Conservation (phyloP, 2,113 vertebrate species). For the Motacilla tschutschensis region DNA sequence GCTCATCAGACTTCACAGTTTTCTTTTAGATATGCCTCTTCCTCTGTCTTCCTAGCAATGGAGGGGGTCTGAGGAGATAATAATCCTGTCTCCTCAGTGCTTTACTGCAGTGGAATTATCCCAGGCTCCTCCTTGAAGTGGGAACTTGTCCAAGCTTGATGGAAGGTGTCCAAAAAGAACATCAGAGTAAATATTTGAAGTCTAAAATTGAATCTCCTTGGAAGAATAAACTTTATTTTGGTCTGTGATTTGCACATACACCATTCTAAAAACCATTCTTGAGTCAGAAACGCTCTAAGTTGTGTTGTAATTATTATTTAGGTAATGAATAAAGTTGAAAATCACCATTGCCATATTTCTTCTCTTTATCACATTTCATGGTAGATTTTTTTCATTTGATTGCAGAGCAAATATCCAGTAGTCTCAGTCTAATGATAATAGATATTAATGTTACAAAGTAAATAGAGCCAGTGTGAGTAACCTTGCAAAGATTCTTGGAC, state of each 20-base stretch:
- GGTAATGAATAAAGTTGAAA: not conserved
- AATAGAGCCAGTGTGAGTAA: not conserved
- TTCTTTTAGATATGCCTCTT: not conserved
- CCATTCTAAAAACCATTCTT: not conserved
- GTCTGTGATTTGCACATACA: not conserved
- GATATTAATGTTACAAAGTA: not conserved
- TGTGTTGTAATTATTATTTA: not conserved
- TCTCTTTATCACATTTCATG: not conserved
- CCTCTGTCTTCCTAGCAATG: not conserved
- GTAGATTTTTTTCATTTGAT: not conserved
- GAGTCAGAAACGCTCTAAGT: not conserved
- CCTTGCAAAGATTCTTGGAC: not conserved
- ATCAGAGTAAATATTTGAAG: not conserved
- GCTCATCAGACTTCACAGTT: not conserved
- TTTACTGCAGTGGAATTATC: not conserved
- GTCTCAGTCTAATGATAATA: not conserved
- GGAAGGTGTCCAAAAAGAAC: not conserved
- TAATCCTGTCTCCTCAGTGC: not conserved
- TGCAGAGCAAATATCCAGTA: conserved; percentile 2
- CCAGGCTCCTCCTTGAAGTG: not conserved
- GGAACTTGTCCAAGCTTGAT: not conserved
- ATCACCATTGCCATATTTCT: not conserved
- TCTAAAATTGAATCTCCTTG: not conserved
- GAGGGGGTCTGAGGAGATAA: not conserved
- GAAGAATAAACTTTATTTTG: not conserved